Percentiles rank a stretch among this genome's conserved stretches.
These are phyloP conservation scores for Leptinotarsa rubiginosa DNA, from an alignment of 2,888 invertebrate species.

Conservation along the genomic window DNA sequence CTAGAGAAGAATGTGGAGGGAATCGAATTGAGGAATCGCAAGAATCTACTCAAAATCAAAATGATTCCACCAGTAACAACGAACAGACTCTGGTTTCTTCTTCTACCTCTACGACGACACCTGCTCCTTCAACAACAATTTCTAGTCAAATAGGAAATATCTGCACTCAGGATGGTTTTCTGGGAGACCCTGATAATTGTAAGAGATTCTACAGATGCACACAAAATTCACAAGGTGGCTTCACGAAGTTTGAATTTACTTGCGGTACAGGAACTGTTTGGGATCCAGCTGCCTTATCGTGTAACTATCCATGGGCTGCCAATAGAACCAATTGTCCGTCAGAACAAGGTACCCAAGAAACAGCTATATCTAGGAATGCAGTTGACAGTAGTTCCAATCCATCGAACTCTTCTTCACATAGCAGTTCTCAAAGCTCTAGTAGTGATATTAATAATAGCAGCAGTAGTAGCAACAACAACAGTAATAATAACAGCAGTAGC, in stretches of 20 bases:
- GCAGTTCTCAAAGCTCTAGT: slow-evolving; percentile 39
- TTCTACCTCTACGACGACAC: slow-evolving; percentile 30
- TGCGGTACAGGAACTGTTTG: slow-evolving; percentile 83
- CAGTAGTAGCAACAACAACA: slow-evolving; percentile 26
- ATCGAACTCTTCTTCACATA: slow-evolving; percentile 42
- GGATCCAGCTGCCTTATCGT: slow-evolving; percentile 75
- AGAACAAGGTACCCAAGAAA: slow-evolving; percentile 37
- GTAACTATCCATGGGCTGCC: slow-evolving; percentile 77
- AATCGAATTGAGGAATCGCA: slow-evolving; percentile 66
- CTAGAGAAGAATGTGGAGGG: slow-evolving; percentile 75
- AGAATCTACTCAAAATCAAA: slow-evolving; percentile 39
- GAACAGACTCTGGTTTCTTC: slow-evolving; percentile 34
- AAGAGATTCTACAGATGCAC: slow-evolving; percentile 83
- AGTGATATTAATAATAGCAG: slow-evolving; percentile 26
- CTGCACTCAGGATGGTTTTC: slow-evolving; percentile 78
- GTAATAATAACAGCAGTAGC: slow-evolving; percentile 20
- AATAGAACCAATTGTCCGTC: slow-evolving; percentile 57
- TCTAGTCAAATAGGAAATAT: slow-evolving; percentile 50
- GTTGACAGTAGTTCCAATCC: slow-evolving; percentile 29
- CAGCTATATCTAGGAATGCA: slow-evolving; percentile 20
- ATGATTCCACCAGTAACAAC: slow-evolving; percentile 43
- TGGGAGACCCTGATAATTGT: slow-evolving; percentile 78
- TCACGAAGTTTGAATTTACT: slow-evolving; percentile 75
- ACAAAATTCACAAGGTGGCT: slow-evolving; percentile 71
- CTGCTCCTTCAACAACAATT: slow-evolving; percentile 38